Evolutionary conservation across 1,140 invertebrate genomes (phyloP), one percentile per base, ranked within the genome.

Genomic region (Trachymyrmex cornetzi): DNA sequence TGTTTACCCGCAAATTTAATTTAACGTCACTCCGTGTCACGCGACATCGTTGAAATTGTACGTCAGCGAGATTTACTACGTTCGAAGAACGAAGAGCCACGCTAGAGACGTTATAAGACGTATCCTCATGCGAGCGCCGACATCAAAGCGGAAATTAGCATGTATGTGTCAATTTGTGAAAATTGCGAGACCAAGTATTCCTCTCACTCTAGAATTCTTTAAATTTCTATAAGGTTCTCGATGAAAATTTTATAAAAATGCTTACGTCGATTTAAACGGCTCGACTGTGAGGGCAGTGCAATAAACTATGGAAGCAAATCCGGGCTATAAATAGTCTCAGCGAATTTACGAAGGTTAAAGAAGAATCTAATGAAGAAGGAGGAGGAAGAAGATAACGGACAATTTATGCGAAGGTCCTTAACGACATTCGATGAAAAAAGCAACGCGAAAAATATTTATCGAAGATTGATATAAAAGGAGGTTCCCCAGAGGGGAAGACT

Each of bases 31-130:
- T 90, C 89, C 64, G 34, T 81, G 77, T 71, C 77, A 57, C 53
- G 63, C 85, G 89, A 88, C 89, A 82, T 63, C 86, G 88, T 63
- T 55, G 85, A 90, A 90, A 90, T 90, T 90, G 81, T 82, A 88
- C 11, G 89, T 88, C 89, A 85, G 50, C 63, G 87, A 88, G 82
- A 90, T 90, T 90, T 86, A 85, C 74, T n/a, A 55, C 30, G 66
- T 63, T 75, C 74, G 85, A 75, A 57, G 61, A 79, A 80, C 38
- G 11, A 30, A 69, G 50, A 59, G 50, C 27, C 14, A 38, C 59
- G 14, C 24, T 24, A 4, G 34, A 64, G 38, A 64, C 30, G 57
- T 19, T 77, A 7, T 22, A 19, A 22, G 44, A 66, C 19, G 24
- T 19, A 48, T 44, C 7, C 22, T 38, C 14, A 38, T 44, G 66